A percentile compares a stretch with the other conserved stretches of the same genome.
phyloP scores from a whole-genome alignment of 2,797 vertebrate species.

The Margarornis squamiger region DNA sequence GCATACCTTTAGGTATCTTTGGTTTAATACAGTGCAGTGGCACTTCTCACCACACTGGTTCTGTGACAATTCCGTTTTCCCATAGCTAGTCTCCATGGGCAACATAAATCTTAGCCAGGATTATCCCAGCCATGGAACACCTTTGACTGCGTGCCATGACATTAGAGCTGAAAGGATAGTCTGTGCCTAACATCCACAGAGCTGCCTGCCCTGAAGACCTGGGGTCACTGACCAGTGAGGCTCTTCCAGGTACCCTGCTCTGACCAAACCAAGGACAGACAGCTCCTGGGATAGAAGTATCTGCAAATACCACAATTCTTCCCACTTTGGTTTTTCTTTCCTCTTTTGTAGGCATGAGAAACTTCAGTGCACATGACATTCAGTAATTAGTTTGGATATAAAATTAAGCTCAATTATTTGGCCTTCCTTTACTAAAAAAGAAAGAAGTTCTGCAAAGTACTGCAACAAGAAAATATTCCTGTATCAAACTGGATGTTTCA shows the following conservation, averaged over 20 bases:
- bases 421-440: not conserved
- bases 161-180: not conserved
- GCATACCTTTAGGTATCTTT: conserved; percentile 73
- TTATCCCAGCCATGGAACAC: not conserved
- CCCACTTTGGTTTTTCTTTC: not conserved
- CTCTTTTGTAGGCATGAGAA: not conserved
- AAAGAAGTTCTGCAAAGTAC: not conserved
- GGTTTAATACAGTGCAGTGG: conserved; percentile 65
- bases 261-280: not conserved
- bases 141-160: conserved; percentile 1
- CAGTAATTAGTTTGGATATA: not conserved
- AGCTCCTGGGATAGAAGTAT: not conserved
- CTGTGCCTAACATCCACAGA: rapidly evolving
- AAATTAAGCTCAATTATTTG: not conserved
- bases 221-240: rapidly evolving
- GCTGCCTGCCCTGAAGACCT: not conserved
- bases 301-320: not conserved
- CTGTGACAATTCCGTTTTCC: conserved; percentile 67
- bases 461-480: not conserved
- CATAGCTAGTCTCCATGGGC: conserved; percentile 72
- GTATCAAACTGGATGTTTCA: not conserved
- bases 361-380: not conserved
- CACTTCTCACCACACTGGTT: not conserved
- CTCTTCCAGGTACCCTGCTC: not conserved
- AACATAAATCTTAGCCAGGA: conserved; percentile 60